Evolutionary conservation across 2,888 invertebrate genomes (phyloP).

Genomic region (Digitonthophagus gazella): DNA sequence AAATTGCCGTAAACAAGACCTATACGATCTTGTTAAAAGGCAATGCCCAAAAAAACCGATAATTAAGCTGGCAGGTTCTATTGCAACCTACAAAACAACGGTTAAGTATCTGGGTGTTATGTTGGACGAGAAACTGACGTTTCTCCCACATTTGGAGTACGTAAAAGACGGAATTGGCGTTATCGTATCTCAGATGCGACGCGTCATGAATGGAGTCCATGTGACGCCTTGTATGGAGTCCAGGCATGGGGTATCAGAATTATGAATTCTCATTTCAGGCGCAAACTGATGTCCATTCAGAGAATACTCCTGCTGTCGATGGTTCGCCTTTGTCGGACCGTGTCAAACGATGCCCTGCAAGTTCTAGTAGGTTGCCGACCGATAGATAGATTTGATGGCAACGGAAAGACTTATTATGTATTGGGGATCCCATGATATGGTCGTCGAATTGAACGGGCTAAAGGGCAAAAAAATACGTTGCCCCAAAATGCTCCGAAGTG

Average conservation of each 20-base stretch:
- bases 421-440: too few species aligned
- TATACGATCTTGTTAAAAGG: too few species aligned
- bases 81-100: neutral
- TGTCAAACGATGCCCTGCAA: neutral
- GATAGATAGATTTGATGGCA: too few species aligned
- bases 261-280: neutral
- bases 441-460: too few species aligned
- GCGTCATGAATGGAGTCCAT: neutral
- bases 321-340: neutral
- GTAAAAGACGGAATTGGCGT: neutral
- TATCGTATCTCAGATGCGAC: neutral
- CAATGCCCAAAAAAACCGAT: too few species aligned
- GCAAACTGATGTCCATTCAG: neutral
- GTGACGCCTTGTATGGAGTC: neutral
- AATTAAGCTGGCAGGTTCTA: too few species aligned
- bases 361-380: neutral
- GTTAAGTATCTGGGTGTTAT: neutral
- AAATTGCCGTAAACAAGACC: too few species aligned
- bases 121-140: neutral
- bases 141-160: neutral
- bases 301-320: neutral
- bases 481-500: too few species aligned
- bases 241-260: neutral
- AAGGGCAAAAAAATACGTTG: too few species aligned
- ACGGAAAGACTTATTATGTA: too few species aligned